Percentiles rank a stretch among this genome's conserved stretches.
phyloP scores from a whole-genome alignment of 2,113 vertebrate species.

The Marmota flaviventris region DNA sequence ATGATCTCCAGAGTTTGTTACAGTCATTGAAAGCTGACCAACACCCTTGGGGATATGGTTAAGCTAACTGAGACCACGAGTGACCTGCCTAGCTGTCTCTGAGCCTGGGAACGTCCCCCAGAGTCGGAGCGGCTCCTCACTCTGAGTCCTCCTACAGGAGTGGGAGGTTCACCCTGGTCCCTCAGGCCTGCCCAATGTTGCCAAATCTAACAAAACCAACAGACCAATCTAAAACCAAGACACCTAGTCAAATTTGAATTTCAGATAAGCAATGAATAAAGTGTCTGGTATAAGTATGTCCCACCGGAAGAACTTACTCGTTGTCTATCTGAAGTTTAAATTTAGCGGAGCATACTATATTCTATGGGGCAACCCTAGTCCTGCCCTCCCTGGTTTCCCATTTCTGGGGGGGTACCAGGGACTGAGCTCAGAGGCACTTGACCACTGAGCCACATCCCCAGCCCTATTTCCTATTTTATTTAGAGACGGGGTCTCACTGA shows the following conservation, averaged over 20 bases:
- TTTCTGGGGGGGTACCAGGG: neutral
- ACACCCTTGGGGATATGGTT: neutral
- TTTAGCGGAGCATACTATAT: accelerated
- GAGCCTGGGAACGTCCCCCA: neutral
- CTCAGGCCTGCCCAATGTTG: neutral
- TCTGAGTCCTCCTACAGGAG: neutral
- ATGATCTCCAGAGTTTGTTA: neutral
- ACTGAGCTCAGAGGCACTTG: too few relatives aligned
- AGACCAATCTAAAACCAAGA: neutral
- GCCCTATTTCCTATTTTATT: too few relatives aligned
- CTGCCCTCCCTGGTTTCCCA: neutral
- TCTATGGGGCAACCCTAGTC: accelerated
- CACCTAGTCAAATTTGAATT: neutral
- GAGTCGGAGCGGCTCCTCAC: neutral
- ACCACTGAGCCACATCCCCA: too few relatives aligned
- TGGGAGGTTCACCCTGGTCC: neutral
- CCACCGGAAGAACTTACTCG: accelerated
- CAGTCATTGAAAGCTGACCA: neutral
- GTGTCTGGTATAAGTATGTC: neutral
- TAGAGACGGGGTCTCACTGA: too few relatives aligned
- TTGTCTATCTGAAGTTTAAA: accelerated
- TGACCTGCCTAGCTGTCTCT: neutral
- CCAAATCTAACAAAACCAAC: neutral
- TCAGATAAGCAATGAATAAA: neutral
- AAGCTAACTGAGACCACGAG: neutral